phyloP scores from a whole-genome alignment of 2,113 vertebrate species.

The Corapipo altera region DNA sequence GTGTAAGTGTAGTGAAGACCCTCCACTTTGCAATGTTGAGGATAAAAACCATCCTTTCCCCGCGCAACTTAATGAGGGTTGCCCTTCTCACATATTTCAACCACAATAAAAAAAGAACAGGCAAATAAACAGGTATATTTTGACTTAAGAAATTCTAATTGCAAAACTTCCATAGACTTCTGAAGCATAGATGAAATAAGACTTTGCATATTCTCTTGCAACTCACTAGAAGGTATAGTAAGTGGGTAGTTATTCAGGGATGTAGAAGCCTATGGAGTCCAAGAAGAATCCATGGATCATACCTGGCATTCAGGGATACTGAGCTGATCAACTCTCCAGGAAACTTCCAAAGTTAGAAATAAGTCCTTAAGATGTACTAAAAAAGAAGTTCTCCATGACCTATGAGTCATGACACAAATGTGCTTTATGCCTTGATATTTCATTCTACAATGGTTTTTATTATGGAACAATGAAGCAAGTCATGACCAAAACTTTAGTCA shows the following conservation, averaged over 20 bases:
- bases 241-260: background rate
- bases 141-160: background rate
- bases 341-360: conserved; percentile 64
- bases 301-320: conserved; percentile 7
- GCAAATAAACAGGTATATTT: background rate
- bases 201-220: background rate
- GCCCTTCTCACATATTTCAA: background rate
- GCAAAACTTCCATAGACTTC: background rate
- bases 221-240: background rate
- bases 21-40: background rate
- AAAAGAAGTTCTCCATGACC: background rate
- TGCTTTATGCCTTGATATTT: conserved; percentile 38
- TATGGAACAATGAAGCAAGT: conserved; percentile 21
- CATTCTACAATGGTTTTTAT: conserved; percentile 5
- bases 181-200: background rate
- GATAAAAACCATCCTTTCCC: background rate
- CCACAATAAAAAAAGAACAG: background rate
- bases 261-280: background rate
- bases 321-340: conserved; percentile 25
- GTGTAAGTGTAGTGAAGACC: background rate
- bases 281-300: background rate
- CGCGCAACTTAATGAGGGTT: background rate
- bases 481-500: conserved; percentile 38
- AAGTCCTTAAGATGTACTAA: conserved; percentile 23
- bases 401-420: conserved; percentile 11